A percentile compares a stretch with the other conserved stretches of the same genome.
Evolutionary conservation across 2,113 vertebrate species (phyloP).

Genomic region (Etheostoma cragini): DNA sequence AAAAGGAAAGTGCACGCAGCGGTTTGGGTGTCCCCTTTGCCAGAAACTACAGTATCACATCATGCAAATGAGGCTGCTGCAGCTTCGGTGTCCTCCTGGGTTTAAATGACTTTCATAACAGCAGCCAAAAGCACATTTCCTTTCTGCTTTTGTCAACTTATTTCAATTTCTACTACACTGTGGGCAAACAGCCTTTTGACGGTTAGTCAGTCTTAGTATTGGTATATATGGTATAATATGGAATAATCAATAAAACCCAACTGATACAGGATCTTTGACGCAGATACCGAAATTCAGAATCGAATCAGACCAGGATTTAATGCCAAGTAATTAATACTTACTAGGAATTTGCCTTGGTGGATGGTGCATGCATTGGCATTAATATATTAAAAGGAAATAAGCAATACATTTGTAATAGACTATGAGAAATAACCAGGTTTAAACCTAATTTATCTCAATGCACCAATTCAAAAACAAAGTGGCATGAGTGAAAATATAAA

Average conservation of each 20-base stretch:
- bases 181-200: background rate
- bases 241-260: background rate
- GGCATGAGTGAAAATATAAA: too few relatives aligned
- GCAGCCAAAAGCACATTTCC: conserved; percentile 6
- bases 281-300: too few relatives aligned
- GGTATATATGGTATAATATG: too few relatives aligned
- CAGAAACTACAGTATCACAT: conserved; percentile 29
- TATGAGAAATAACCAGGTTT: too few relatives aligned
- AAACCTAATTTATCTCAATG: too few relatives aligned
- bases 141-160: background rate
- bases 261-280: background rate
- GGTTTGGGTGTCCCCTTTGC: conserved; percentile 30
- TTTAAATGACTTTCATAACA: conserved; percentile 18
- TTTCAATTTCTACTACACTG: background rate
- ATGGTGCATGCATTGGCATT: too few relatives aligned
- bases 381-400: too few relatives aligned
- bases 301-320: too few relatives aligned
- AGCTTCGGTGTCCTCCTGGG: background rate
- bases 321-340: too few relatives aligned
- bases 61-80: conserved; percentile 42
- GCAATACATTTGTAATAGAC: too few relatives aligned
- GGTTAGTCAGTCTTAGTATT: background rate
- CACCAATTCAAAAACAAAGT: too few relatives aligned
- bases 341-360: too few relatives aligned
- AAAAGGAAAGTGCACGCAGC: conserved; percentile 22